Conservation (phyloP, 2,797 vertebrate species). For the Sebastes itinus region DNA sequence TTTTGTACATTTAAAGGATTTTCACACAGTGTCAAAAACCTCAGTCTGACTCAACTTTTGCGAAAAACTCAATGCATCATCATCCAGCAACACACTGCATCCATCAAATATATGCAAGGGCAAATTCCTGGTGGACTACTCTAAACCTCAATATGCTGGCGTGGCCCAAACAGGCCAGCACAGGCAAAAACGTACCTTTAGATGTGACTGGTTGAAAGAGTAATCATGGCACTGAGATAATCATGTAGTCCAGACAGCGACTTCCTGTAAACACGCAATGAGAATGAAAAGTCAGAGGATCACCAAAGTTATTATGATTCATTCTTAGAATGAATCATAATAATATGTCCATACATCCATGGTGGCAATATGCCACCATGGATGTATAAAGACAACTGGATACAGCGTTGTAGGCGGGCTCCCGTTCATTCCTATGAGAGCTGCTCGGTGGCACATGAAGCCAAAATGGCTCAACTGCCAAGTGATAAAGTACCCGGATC, state of each 20-base stretch:
- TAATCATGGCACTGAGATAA: neutral
- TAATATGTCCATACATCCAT: too few species aligned
- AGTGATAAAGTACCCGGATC: too few species aligned
- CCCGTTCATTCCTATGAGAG: too few species aligned
- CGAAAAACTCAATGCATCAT: neutral
- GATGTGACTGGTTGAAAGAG: neutral
- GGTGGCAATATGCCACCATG: neutral
- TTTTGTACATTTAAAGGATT: neutral
- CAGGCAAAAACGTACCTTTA: neutral
- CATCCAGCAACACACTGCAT: neutral
- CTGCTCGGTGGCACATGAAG: rapidly evolving
- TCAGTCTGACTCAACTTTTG: neutral
- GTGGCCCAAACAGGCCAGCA: neutral
- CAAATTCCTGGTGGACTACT: neutral
- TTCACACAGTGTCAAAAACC: neutral
- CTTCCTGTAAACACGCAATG: neutral
- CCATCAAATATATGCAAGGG: neutral
- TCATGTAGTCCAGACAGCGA: neutral
- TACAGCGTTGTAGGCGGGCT: too few species aligned
- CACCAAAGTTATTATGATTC: neutral
- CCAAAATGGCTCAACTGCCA: too few species aligned
- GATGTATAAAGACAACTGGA: too few species aligned
- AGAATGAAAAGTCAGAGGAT: neutral
- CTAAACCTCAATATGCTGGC: neutral
- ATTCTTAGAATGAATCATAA: neutral